Base-by-base conservation (phyloP, 2,113 vertebrate genomes). In the Camelus dromedarius region DNA sequence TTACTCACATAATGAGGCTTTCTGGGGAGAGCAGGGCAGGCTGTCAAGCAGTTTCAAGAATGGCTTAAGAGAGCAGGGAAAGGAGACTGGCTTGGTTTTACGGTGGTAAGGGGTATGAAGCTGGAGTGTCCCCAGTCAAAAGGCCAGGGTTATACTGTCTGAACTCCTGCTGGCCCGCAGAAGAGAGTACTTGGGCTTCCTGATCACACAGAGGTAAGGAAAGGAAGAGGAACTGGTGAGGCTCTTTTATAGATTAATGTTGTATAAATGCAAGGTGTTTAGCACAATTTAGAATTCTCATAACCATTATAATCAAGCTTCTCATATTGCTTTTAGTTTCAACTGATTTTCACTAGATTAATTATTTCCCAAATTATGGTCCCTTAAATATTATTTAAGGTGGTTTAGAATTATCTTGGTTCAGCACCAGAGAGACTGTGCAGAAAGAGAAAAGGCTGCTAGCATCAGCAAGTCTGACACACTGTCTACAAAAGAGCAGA, bases 251-350 rank as follows among this genome's bases (percentile, higher is more conserved):
- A 77, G 54, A 93, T 58, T 22, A 58, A n/a, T 83, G 12, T n/a
- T 91, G 6, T 72, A 2, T 50, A 91, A 93, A 77, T 72, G 62
- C 69, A 87, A 91, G 58, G n/a, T 58, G 9, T 77, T 77, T 58
- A 87, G 24, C 20, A 42, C 38, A 83, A 75, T 88, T 95, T 82
- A 70, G 32, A 83, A 92, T 92, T 92, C 75, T 80, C 16, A 46
- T 46, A 83, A n/a, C 20, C 26, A 50, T 30, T 95, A 76, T 35
- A 91, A 83, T 32, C 15, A 91, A 77, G 5, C 35, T 56, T 66
- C 16, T 77, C 20, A 32, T 56, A 58, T 32, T 66, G 42, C 32
- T 72, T 96, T 86, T 48, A 46, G 14, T 62, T 87, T 56, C 81
- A 96, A 14, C 24, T 70, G 3, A 15, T 35, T 82, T 88, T 88